phyloP scores from a whole-genome alignment of 2,888 invertebrate species.

The Eupithecia centaureata region DNA sequence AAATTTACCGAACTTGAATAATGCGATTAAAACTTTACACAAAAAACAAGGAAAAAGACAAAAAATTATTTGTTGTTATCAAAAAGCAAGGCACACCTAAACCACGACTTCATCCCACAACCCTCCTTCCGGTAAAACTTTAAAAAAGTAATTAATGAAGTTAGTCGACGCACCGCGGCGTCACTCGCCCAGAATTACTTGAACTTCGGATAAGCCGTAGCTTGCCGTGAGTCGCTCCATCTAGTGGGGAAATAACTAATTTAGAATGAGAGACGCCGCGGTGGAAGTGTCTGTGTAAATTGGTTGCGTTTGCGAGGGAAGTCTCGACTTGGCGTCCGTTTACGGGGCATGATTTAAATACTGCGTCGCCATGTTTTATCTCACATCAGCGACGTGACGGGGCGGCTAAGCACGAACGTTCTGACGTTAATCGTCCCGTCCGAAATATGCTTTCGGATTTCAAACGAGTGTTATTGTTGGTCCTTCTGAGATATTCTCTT shows the following conservation, averaged over 20 bases:
- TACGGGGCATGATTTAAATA: slow-evolving; percentile 73
- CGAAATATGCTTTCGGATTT: slow-evolving; percentile 36
- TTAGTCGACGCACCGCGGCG: slow-evolving; percentile 55
- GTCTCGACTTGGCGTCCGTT: slow-evolving; percentile 43
- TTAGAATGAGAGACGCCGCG: slow-evolving; percentile 30
- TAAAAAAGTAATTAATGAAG: slow-evolving; percentile 43
- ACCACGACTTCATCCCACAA: slow-evolving; percentile 25
- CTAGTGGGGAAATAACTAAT: slow-evolving; percentile 14
- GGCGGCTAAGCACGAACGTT: slow-evolving; percentile 59
- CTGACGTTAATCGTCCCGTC: slow-evolving; percentile 38
- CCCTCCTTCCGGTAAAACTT: slow-evolving; percentile 38
- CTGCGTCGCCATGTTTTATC: slow-evolving; percentile 72
- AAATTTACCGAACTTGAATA: background rate
- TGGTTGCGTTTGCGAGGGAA: slow-evolving; percentile 39
- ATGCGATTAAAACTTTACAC: slow-evolving; percentile 3
- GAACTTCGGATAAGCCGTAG: slow-evolving; percentile 43
- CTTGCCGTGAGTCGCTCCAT: slow-evolving; percentile 19
- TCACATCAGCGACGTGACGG: slow-evolving; percentile 73
- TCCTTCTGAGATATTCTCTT: slow-evolving; percentile 2
- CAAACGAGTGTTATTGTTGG: slow-evolving; percentile 18
- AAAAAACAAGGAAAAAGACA: slow-evolving; percentile 6
- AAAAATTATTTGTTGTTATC: background rate
- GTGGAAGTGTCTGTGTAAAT: slow-evolving; percentile 35
- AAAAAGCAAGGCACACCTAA: slow-evolving; percentile 25
- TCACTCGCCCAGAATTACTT: slow-evolving; percentile 51